Percentiles rank a stretch among this genome's conserved stretches.
These are phyloP conservation scores for Etheostoma perlongum DNA, from an alignment of 2,797 vertebrate species.

Conservation along the genomic window DNA sequence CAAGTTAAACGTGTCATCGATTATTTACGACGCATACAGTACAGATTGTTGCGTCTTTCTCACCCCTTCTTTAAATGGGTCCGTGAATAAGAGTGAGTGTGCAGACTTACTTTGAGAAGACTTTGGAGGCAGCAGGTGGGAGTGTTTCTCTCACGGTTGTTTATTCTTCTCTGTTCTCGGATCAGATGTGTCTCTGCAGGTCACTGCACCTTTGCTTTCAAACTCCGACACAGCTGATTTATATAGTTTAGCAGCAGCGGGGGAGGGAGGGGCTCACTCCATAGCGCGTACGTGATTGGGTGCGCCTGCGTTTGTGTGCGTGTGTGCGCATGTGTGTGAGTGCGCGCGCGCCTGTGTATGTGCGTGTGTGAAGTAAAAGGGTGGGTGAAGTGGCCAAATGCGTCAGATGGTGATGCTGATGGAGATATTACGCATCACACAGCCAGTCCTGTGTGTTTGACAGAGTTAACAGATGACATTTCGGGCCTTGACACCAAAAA, in stretches of 20 bases:
- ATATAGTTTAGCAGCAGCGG: slow-evolving; percentile 63
- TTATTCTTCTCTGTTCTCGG: slow-evolving; percentile 20
- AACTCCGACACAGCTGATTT: slow-evolving; percentile 60
- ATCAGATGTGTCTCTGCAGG: slow-evolving; percentile 28
- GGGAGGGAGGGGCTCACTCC: slow-evolving; percentile 58
- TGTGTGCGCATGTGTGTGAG: background rate
- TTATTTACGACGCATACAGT: background rate
- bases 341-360: background rate
- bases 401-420: slow-evolving; percentile 71
- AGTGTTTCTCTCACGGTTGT: slow-evolving; percentile 27
- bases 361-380: slow-evolving; percentile 21
- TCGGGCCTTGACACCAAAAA: slow-evolving; percentile 40
- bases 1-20: background rate
- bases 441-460: slow-evolving; percentile 42
- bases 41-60: background rate
- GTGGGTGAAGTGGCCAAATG: slow-evolving; percentile 58
- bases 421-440: slow-evolving; percentile 59
- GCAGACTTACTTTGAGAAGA: slow-evolving; percentile 67
- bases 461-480: slow-evolving; percentile 67
- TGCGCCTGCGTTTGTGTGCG: background rate
- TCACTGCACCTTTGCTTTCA: slow-evolving; percentile 34
- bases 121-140: slow-evolving; percentile 34
- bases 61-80: background rate
- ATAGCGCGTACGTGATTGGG: background rate
- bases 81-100: accelerated